A percentile compares a stretch with the other conserved stretches of the same genome.
phyloP scores from a whole-genome alignment of 2,113 vertebrate species.

The Heterotilapia buettikoferi region DNA sequence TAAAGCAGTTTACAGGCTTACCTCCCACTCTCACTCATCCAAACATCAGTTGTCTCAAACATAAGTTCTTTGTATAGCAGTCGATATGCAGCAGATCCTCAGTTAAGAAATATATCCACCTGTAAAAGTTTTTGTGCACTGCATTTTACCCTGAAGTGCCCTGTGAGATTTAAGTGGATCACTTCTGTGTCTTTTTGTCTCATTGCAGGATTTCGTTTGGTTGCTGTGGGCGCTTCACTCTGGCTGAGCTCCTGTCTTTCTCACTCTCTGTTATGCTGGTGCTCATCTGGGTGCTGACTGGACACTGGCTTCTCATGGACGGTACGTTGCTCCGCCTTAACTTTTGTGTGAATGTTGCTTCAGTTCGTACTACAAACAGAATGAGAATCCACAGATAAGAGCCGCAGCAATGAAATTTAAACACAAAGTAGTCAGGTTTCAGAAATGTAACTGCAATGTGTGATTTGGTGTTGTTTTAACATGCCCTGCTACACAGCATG shows the following conservation, averaged over 20 bases:
- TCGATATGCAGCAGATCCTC: background rate
- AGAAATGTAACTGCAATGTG: background rate
- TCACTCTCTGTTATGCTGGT: conserved; percentile 96
- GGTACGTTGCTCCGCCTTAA: conserved; percentile 68
- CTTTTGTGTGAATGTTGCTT: background rate
- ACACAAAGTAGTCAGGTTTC: background rate
- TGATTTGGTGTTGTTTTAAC: background rate
- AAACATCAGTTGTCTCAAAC: background rate
- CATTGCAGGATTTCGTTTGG: conserved; percentile 92
- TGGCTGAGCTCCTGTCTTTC: conserved; percentile 94
- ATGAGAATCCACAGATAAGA: background rate
- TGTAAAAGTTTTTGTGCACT: background rate
- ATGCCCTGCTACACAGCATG: background rate
- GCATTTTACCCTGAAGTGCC: background rate
- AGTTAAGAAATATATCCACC: background rate
- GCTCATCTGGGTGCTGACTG: conserved; percentile 98
- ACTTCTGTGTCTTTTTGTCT: background rate
- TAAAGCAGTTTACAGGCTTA: background rate
- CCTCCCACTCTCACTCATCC: background rate
- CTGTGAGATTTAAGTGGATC: background rate
- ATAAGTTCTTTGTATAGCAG: background rate
- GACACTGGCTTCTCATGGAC: conserved; percentile 99
- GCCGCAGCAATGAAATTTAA: background rate
- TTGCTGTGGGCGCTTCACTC: conserved; percentile 97
- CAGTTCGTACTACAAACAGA: background rate